These are phyloP conservation scores for Mimachlamys varia DNA, from an alignment of 2,888 invertebrate species.

Conservation along the genomic window DNA sequence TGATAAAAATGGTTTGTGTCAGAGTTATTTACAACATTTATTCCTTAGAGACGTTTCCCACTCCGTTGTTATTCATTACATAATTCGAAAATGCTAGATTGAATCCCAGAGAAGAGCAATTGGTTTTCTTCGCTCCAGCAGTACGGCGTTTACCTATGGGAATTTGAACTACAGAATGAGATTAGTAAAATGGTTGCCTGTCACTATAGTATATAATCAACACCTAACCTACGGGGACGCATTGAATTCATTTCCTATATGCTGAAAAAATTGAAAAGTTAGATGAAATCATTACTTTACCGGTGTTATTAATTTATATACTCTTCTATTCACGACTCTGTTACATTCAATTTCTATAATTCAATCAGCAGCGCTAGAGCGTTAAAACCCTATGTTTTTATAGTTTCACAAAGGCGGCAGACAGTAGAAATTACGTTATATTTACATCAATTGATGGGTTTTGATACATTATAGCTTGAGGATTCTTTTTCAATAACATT, in stretches of 20 bases:
- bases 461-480: no score
- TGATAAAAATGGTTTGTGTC: neutral
- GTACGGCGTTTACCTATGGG: neutral
- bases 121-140: neutral
- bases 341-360: neutral
- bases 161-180: neutral
- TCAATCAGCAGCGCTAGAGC: no score
- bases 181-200: neutral
- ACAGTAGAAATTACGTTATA: no score
- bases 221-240: neutral
- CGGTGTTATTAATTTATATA: neutral
- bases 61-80: neutral
- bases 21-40: neutral
- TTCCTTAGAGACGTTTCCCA: neutral
- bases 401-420: no score
- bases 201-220: neutral
- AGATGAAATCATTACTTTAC: neutral
- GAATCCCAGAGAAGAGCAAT: neutral
- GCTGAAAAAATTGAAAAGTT: neutral
- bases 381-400: no score
- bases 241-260: neutral
- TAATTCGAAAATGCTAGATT: neutral
- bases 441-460: no score
- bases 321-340: neutral
- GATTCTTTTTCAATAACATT: no score